phyloP scores from a whole-genome alignment of 2,888 invertebrate genomes.

The Camptogramma bilineatum region DNA sequence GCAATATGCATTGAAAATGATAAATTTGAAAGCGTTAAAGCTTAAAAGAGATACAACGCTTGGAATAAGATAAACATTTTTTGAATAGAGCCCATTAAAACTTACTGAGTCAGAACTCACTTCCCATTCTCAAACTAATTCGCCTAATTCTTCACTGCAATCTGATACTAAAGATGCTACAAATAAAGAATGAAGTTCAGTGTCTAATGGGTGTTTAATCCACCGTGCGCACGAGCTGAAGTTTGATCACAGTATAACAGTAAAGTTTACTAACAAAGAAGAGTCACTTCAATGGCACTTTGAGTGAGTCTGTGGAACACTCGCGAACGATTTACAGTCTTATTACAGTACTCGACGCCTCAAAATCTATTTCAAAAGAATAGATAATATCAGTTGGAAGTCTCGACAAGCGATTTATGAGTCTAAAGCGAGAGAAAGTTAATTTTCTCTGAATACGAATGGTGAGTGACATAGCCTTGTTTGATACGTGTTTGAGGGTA shows the following conservation, averaged over 20 bases:
- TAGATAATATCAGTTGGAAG: not conserved
- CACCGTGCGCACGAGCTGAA: slow-evolving; percentile 52
- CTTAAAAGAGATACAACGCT: slow-evolving; percentile 5
- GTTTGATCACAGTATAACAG: slow-evolving; percentile 28
- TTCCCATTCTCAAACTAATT: slow-evolving; percentile 35
- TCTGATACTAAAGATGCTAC: slow-evolving; percentile 40
- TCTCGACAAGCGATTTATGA: slow-evolving; percentile 9
- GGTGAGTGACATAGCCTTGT: slow-evolving; percentile 20
- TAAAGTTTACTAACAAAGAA: slow-evolving; percentile 2
- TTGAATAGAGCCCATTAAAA: slow-evolving; percentile 33
- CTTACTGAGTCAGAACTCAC: slow-evolving; percentile 27
- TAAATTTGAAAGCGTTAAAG: not conserved
- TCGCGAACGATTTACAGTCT: slow-evolving; percentile 15
- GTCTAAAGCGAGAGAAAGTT: slow-evolving; percentile 17
- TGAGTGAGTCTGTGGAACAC: not conserved
- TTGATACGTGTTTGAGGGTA: slow-evolving; percentile 46
- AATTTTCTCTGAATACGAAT: slow-evolving; percentile 13
- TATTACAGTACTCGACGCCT: slow-evolving; percentile 2
- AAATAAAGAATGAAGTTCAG: slow-evolving; percentile 45
- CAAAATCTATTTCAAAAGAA: slow-evolving; percentile 1
- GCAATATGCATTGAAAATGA: not conserved
- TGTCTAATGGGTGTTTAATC: slow-evolving; percentile 48
- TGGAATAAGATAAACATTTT: slow-evolving; percentile 14
- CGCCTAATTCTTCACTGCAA: slow-evolving; percentile 34
- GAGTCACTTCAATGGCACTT: slow-evolving; percentile 1